Base-by-base conservation (phyloP, 2,888 invertebrate genomes). In the Catocala nupta region DNA sequence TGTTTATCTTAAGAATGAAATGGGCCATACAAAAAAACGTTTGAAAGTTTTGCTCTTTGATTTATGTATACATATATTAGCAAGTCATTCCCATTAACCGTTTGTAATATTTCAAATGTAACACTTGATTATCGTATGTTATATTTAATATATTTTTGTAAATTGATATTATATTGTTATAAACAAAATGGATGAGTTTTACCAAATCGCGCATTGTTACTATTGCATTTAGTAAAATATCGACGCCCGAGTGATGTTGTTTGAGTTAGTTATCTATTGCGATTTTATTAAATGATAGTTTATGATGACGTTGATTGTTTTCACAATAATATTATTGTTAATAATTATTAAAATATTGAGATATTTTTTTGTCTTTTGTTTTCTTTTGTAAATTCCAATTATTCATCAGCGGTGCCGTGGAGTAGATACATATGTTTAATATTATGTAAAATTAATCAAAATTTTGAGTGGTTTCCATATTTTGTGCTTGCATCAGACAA, bases 241-340 rank as follows among this genome's bases (percentile, higher is more conserved):
- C 68, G 65, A 64, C 57, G 67, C 69, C 71, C 75, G 72, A 82
- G 83, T 88, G 85, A 86, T 87, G 80, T 80, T 77, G 61, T 76
- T 75, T 70, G 53, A 68, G 65, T 69, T 59, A 77, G 71, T 77
- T 86, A 80, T 87, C 69, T 89, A 88, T 87, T 83, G 82, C 85
- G 88, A 91, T 90, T 90, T 89, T 93, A 91, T 92, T 93, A 89
- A 88, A 90, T 86, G 79, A 91, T 90, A 94, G 89, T 94, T 91
- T 94, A 94, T 92, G 83, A 89, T 84, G 85, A 88, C 79, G 93
- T 94, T 92, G 90, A 85, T 91, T 90, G 90, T 91, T 91, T 59
- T 87, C 90, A 91, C 87, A 85, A 78, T 86, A 85, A 87, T 87
- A 85, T 90, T 91, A 91, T 92, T 92, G 73, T 77, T 77, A 75